Conservation (phyloP, 2,888 invertebrate species). For the Dolomedes plantarius region DNA sequence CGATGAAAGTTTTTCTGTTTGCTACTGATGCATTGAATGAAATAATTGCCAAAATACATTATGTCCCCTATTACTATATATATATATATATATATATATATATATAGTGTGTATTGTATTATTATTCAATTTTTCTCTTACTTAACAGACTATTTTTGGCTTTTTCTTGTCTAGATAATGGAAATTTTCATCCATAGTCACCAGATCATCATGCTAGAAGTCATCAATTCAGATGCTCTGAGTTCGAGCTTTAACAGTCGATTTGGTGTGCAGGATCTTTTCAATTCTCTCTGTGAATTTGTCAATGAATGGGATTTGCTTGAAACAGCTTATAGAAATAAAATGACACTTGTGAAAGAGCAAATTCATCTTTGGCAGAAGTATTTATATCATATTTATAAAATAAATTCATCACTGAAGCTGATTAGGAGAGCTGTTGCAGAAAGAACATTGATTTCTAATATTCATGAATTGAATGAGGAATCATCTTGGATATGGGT, state of each 20-base stretch:
- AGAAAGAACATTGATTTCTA: not conserved
- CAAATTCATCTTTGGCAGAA: constrained; percentile 19
- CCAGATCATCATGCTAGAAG: not conserved
- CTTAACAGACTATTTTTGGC: not conserved
- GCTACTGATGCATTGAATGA: too few relatives aligned
- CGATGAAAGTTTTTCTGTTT: too few relatives aligned
- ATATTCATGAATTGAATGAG: not conserved
- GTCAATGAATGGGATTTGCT: constrained; percentile 13
- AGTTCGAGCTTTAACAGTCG: not conserved
- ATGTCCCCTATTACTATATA: too few relatives aligned
- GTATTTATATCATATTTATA: constrained; percentile 15
- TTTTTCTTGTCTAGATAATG: constrained; percentile 5
- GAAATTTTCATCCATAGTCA: constrained; percentile 24
- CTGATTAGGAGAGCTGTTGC: not conserved
- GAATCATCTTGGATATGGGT: not conserved
- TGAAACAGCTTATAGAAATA: not conserved
- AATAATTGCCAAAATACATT: too few relatives aligned
- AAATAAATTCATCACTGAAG: not conserved
- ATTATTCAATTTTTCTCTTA: not conserved
- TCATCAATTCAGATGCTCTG: not conserved
- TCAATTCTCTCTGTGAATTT: constrained; percentile 2
- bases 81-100: too few relatives aligned
- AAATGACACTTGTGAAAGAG: not conserved
- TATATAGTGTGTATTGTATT: too few relatives aligned
- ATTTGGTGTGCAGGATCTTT: not conserved